These are phyloP conservation scores for Sciaenops ocellatus DNA, from an alignment of 2,797 vertebrate species.

Conservation along the genomic window DNA sequence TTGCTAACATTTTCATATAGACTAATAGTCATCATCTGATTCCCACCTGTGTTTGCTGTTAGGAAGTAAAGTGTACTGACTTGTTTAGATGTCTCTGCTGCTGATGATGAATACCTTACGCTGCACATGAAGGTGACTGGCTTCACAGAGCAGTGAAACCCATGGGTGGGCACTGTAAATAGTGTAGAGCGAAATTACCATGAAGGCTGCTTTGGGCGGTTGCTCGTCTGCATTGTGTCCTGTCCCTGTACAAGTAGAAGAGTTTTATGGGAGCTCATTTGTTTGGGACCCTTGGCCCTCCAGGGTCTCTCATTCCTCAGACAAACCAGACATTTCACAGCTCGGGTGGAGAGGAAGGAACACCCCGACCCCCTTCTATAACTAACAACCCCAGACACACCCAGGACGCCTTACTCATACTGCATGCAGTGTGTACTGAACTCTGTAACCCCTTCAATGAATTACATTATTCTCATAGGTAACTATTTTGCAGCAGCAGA, in stretches of 20 bases:
- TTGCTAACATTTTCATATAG: conserved; percentile 1
- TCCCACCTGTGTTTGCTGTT: neutral
- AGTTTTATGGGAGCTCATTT: conserved; percentile 72
- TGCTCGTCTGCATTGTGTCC: conserved; percentile 56
- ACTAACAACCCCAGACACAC: conserved; percentile 69
- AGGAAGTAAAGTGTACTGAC: conserved; percentile 14
- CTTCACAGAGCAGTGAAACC: conserved; percentile 48
- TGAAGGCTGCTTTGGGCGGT: conserved; percentile 60
- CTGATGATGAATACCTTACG: conserved; percentile 53
- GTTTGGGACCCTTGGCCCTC: conserved; percentile 69
- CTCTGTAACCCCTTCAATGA: conserved; percentile 3
- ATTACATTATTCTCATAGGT: conserved; percentile 4
- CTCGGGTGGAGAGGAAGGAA: conserved; percentile 45
- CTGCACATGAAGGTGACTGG: conserved; percentile 68
- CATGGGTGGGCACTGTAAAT: conserved; percentile 63
- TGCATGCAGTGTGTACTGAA: conserved; percentile 1
- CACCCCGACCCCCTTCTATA: conserved; percentile 45
- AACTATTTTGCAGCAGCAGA: neutral
- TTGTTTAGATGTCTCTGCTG: conserved; percentile 44
- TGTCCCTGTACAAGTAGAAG: conserved; percentile 50
- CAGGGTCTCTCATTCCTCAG: conserved; percentile 74
- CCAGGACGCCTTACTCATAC: conserved; percentile 24
- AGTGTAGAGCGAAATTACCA: conserved; percentile 48
- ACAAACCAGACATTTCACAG: conserved; percentile 71
- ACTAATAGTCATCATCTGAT: conserved; percentile 6